Evolutionary conservation across 2,888 invertebrate species (phyloP).

Genomic region (Falcaria lacertinaria): DNA sequence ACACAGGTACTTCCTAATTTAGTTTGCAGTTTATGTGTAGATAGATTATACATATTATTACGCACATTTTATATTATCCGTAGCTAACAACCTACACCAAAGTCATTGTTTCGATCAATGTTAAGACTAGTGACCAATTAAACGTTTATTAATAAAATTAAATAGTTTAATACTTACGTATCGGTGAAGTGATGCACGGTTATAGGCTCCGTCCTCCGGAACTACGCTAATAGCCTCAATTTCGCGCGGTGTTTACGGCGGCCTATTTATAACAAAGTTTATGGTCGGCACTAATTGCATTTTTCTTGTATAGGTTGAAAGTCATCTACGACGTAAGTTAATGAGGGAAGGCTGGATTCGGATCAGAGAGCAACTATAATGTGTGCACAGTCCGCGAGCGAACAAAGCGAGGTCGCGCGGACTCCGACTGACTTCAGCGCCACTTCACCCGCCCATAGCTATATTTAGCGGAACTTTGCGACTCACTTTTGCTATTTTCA

Average conservation of each 20-base stretch:
- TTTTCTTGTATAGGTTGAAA: neutral
- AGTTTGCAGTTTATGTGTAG: no score
- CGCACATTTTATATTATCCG: no score
- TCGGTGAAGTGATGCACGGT: slow-evolving; percentile 38
- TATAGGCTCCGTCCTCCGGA: slow-evolving; percentile 27
- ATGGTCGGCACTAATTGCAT: slow-evolving; percentile 4
- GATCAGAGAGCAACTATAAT: slow-evolving; percentile 22
- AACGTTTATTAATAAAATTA: no score
- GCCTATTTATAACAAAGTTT: slow-evolving; percentile 6
- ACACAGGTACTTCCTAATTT: no score
- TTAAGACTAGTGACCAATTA: no score
- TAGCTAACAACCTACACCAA: no score
- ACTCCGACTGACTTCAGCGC: slow-evolving; percentile 19
- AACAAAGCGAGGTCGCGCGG: slow-evolving; percentile 57
- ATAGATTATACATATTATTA: no score
- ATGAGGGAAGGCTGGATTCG: slow-evolving; percentile 15
- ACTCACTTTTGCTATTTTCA: slow-evolving; percentile 76
- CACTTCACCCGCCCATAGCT: slow-evolving; percentile 56
- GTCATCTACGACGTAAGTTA: neutral
- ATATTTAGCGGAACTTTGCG: slow-evolving; percentile 76
- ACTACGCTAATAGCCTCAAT: slow-evolving; percentile 43
- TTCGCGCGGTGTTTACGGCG: slow-evolving; percentile 15
- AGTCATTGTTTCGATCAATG: no score
- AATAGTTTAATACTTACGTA: slow-evolving; percentile 42
- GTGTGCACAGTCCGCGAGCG: slow-evolving; percentile 15